Conservation (phyloP, 2,888 invertebrate genomes). For the Pogonocherus hispidulus region DNA sequence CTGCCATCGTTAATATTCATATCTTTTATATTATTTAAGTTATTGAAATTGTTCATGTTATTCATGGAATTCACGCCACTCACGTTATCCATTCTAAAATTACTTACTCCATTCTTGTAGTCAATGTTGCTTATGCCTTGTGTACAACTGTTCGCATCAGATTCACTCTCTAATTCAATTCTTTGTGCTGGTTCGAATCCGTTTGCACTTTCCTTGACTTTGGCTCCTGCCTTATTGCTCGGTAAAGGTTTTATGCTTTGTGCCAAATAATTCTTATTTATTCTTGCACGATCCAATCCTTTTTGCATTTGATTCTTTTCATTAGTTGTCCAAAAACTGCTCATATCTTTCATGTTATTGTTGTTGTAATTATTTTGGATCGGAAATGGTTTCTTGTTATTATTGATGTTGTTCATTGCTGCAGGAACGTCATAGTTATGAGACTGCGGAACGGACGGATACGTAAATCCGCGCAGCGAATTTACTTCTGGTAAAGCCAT, state of each 20-base stretch:
- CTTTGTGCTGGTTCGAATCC: constrained; percentile 31
- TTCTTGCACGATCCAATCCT: constrained; percentile 43
- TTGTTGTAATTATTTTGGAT: constrained; percentile 25
- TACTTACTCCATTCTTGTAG: background rate
- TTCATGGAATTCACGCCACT: background rate
- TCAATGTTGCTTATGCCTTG: background rate
- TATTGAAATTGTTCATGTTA: background rate
- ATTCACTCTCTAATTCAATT: constrained; percentile 16
- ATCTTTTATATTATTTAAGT: background rate
- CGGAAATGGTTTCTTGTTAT: background rate
- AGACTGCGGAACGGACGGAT: background rate
- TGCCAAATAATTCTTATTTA: constrained; percentile 15
- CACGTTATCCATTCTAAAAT: background rate
- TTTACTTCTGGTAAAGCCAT: constrained; percentile 34
- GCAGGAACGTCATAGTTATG: background rate
- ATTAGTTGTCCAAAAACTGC: constrained; percentile 41
- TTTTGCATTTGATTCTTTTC: constrained; percentile 46
- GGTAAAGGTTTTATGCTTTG: constrained; percentile 6
- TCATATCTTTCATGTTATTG: constrained; percentile 48
- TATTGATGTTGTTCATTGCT: background rate
- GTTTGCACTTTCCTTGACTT: constrained; percentile 16
- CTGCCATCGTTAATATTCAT: background rate
- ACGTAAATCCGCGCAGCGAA: background rate
- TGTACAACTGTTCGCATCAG: background rate
- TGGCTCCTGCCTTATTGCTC: background rate